Percentiles rank a stretch among this genome's conserved stretches.
Evolutionary conservation across 1,140 invertebrate genomes (phyloP).

Genomic region (Rhagoletis pomonella): DNA sequence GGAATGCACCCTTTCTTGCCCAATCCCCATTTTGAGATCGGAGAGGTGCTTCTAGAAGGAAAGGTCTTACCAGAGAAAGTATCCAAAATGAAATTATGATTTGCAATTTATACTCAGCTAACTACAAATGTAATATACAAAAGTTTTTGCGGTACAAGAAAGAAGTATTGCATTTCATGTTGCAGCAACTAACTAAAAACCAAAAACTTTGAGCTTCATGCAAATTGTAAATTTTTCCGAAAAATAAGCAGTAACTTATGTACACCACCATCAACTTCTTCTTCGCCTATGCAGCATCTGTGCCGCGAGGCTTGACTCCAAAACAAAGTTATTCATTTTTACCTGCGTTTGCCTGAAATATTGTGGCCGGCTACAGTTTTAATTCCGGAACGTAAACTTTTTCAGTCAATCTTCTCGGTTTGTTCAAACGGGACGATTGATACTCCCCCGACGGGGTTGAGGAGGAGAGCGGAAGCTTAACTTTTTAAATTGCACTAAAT

Average conservation of each 20-base stretch:
- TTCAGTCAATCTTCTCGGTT: slow-evolving; percentile 33
- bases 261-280: not conserved
- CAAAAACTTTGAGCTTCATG: no score
- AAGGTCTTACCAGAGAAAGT: no score
- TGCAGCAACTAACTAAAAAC: no score
- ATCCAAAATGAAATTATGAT: no score
- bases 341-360: slow-evolving; percentile 43
- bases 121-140: no score
- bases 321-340: slow-evolving; percentile 38
- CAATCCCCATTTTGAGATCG: no score
- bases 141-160: no score
- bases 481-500: slow-evolving; percentile 49
- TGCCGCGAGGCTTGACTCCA: not conserved
- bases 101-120: no score
- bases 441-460: not conserved
- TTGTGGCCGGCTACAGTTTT: slow-evolving; percentile 44
- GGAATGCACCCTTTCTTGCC: no score
- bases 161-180: no score
- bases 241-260: not conserved
- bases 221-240: no score
- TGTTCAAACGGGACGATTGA: slow-evolving; percentile 47
- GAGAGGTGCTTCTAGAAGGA: no score
- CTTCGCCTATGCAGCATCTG: not conserved
- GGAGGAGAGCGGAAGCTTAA: not conserved
- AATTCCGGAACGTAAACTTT: slow-evolving; percentile 42